Evolutionary conservation across 2,888 invertebrate genomes (phyloP).

Genomic region (Scrobipalpa costella): DNA sequence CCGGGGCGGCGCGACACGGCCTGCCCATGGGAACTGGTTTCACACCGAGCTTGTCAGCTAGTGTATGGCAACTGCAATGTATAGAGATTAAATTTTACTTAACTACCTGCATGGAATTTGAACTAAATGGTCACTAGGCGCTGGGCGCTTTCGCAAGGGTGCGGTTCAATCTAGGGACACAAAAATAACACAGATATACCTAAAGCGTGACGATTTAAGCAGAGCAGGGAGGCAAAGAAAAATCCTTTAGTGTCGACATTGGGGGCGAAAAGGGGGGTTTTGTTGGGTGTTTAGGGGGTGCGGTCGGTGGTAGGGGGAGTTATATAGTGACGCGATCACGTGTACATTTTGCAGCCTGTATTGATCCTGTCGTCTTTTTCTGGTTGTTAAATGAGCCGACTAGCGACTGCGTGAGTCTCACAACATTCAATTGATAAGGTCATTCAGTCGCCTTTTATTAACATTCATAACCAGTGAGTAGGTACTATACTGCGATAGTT

Average conservation of each 20-base stretch:
- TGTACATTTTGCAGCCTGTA: conserved; percentile 80
- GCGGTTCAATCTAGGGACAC: conserved; percentile 22
- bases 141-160: conserved; percentile 4
- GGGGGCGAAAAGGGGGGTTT: conserved; percentile 56
- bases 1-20: conserved; percentile 35
- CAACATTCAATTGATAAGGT: conserved; percentile 14
- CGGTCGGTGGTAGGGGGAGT: conserved; percentile 71
- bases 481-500: not conserved
- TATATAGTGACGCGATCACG: conserved; percentile 80
- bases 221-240: conserved; percentile 57
- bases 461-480: not conserved
- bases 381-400: conserved; percentile 54
- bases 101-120: conserved; percentile 20
- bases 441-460: conserved; percentile 3
- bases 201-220: conserved; percentile 44
- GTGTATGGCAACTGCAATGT: conserved; percentile 27
- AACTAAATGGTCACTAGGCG: conserved; percentile 6
- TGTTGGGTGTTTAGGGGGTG: conserved; percentile 73
- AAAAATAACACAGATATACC: conserved; percentile 28
- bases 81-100: conserved; percentile 18
- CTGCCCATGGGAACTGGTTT: conserved; percentile 64
- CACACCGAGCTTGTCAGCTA: conserved; percentile 45
- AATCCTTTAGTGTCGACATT: conserved; percentile 69
- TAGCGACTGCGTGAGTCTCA: conserved; percentile 48
- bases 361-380: conserved; percentile 75